Evolutionary conservation across 2,113 vertebrate species (phyloP).

Genomic region (Podiceps cristatus): DNA sequence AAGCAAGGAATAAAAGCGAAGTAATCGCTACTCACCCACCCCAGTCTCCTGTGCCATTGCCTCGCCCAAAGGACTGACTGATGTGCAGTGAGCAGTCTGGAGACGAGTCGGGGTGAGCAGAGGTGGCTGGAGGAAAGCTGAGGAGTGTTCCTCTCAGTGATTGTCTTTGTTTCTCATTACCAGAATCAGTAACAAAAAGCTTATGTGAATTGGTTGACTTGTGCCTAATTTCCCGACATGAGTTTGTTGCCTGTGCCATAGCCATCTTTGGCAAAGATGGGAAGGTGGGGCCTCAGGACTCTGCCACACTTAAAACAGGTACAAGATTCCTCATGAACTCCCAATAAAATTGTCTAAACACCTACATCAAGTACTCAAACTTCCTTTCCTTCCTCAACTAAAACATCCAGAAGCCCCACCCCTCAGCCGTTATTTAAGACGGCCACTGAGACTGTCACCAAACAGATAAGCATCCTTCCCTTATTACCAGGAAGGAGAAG

Average conservation of each 20-base stretch:
- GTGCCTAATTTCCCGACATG: neutral
- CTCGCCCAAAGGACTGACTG: neutral
- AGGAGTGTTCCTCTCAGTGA: fast-evolving
- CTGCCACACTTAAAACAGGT: neutral
- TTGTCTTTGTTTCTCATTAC: neutral
- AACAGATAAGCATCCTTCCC: neutral
- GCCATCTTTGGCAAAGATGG: neutral
- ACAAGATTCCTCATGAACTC: neutral
- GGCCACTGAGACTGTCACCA: neutral
- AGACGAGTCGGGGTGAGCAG: neutral
- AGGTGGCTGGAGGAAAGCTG: fast-evolving
- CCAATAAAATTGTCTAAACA: neutral
- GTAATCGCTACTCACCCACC: fast-evolving
- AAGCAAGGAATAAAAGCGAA: neutral
- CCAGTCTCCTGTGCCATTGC: fast-evolving
- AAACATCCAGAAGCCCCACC: neutral
- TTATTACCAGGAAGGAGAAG: neutral
- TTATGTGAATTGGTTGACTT: neutral
- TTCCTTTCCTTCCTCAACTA: neutral
- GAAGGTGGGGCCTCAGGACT: neutral
- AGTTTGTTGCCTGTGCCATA: neutral
- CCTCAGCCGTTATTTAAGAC: neutral
- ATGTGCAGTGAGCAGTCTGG: neutral
- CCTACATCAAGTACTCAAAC: neutral
- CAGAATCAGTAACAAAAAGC: neutral